phyloP scores from a whole-genome alignment of 2,797 vertebrate genomes.

The Benthosema pterotum region DNA sequence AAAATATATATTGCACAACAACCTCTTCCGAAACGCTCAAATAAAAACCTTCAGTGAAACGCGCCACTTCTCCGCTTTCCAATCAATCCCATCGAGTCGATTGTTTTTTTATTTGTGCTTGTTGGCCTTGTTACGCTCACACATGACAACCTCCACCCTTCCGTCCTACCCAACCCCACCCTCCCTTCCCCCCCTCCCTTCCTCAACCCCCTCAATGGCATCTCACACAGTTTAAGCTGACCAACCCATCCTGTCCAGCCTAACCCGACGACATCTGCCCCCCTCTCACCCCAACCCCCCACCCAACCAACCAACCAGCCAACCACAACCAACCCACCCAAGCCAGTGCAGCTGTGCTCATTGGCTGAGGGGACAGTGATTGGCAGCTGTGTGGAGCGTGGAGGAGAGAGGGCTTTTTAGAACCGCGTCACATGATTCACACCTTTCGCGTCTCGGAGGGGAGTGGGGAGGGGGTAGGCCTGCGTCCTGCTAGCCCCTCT shows the following conservation, averaged over 20 bases:
- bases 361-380: slow-evolving; percentile 76
- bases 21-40: slow-evolving; percentile 8
- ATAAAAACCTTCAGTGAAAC: slow-evolving; percentile 19
- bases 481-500: slow-evolving; percentile 23
- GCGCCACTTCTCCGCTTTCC: slow-evolving; percentile 22
- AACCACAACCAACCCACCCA: slow-evolving; percentile 55
- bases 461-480: slow-evolving; percentile 51
- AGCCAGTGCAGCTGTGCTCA: slow-evolving; percentile 74
- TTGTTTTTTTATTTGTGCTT: slow-evolving; percentile 59
- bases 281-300: slow-evolving; percentile 41
- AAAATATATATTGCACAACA: slow-evolving; percentile 2
- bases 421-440: slow-evolving; percentile 63
- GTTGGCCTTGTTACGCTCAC: slow-evolving; percentile 66
- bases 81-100: neutral
- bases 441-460: slow-evolving; percentile 59
- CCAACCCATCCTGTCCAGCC: slow-evolving; percentile 73
- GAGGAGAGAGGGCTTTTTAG: slow-evolving; percentile 69
- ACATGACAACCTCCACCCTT: slow-evolving; percentile 66
- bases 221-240: slow-evolving; percentile 82
- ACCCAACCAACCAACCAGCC: slow-evolving; percentile 44
- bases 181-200: slow-evolving; percentile 9
- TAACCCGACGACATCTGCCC: slow-evolving; percentile 72
- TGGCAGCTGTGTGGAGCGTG: slow-evolving; percentile 78
- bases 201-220: slow-evolving; percentile 60
- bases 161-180: slow-evolving; percentile 50